These are phyloP conservation scores for Diglossa brunneiventris DNA, from an alignment of 2,113 vertebrate genomes.

Conservation along the genomic window DNA sequence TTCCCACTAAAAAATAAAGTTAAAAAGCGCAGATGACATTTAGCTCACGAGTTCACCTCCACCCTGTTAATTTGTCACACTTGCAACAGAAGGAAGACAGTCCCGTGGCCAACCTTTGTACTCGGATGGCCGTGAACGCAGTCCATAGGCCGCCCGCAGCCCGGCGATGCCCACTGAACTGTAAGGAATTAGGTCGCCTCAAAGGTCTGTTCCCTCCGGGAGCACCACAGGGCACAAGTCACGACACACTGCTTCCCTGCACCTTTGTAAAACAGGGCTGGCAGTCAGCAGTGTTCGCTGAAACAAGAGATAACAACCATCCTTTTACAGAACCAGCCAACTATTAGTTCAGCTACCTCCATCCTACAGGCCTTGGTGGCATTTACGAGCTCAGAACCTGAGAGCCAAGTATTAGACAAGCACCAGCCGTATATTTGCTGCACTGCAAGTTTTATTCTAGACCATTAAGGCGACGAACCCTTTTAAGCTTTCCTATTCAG, in stretches of 20 bases:
- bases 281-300: background rate
- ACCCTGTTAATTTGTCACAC: conserved; percentile 65
- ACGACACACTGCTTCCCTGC: background rate
- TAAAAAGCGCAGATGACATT: background rate
- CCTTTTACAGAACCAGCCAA: background rate
- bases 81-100: background rate
- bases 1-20: background rate
- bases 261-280: background rate
- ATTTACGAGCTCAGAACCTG: background rate
- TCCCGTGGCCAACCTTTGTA: conserved; percentile 70
- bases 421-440: background rate
- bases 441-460: background rate
- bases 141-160: background rate
- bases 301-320: background rate
- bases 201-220: background rate
- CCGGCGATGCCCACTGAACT: background rate
- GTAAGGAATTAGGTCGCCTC: background rate
- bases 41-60: background rate
- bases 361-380: background rate
- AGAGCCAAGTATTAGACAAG: background rate
- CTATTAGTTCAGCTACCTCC: background rate
- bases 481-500: background rate
- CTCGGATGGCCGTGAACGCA: background rate
- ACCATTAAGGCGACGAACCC: background rate
- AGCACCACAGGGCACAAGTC: background rate